These are phyloP conservation scores for Orycteropus afer DNA, from an alignment of 2,113 vertebrate species.

Conservation along the genomic window DNA sequence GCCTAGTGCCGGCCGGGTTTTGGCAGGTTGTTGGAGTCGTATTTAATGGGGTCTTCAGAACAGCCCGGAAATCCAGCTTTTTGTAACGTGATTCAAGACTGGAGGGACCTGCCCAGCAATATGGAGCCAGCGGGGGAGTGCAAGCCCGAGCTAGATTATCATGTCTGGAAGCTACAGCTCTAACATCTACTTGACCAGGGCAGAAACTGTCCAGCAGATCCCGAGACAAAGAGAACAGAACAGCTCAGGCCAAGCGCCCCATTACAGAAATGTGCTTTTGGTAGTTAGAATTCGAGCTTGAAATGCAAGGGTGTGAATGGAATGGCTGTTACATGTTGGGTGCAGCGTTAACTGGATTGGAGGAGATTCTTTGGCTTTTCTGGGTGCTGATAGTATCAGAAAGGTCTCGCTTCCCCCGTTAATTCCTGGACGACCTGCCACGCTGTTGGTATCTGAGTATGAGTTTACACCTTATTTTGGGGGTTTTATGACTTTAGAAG, in stretches of 20 bases:
- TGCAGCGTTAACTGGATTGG: slow-evolving; percentile 31
- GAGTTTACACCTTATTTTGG: background rate
- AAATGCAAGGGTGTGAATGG: slow-evolving; percentile 37
- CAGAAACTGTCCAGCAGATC: slow-evolving; percentile 50
- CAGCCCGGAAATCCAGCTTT: slow-evolving; percentile 65
- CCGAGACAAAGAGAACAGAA: slow-evolving; percentile 68
- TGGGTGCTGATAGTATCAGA: background rate
- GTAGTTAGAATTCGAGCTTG: slow-evolving; percentile 33
- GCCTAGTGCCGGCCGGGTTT: background rate
- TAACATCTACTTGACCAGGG: slow-evolving; percentile 19
- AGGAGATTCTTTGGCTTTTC: slow-evolving; percentile 39
- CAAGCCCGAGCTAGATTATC: slow-evolving; percentile 21
- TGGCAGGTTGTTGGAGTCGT: slow-evolving; percentile 64
- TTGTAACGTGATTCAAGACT: background rate
- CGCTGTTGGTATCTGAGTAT: background rate
- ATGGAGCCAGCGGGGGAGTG: slow-evolving; percentile 66
- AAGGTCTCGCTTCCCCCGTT: slow-evolving; percentile 45
- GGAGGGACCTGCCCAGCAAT: slow-evolving; percentile 59
- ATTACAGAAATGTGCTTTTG: slow-evolving; percentile 33
- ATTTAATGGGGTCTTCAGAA: slow-evolving; percentile 23
- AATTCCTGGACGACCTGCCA: background rate
- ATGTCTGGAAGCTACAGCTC: slow-evolving; percentile 37
- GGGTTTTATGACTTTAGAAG: background rate
- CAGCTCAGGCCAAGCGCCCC: slow-evolving; percentile 11
- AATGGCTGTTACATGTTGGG: slow-evolving; percentile 69